A percentile compares a stretch with the other conserved stretches of the same genome.
These are phyloP conservation scores for Pao palembangensis DNA, from an alignment of 2,113 vertebrate genomes.

Conservation along the genomic window DNA sequence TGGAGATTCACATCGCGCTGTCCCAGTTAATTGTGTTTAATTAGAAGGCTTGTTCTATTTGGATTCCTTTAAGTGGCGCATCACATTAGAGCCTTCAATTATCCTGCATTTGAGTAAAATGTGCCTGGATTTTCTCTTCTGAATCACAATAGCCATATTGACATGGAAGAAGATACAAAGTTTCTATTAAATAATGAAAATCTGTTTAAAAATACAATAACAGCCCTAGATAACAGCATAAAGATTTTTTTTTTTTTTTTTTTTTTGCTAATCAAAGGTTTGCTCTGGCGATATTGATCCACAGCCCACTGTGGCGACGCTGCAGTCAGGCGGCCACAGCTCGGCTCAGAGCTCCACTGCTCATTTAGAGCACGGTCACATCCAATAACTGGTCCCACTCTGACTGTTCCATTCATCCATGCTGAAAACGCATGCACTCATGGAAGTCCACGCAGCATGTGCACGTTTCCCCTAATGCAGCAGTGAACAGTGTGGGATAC, in stretches of 20 bases:
- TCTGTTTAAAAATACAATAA: too few species aligned
- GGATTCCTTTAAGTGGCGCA: too few species aligned
- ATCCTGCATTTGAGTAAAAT: too few species aligned
- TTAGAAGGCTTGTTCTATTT: too few species aligned
- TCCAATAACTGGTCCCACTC: conserved; percentile 24
- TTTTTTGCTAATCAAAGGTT: not conserved
- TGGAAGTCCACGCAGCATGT: conserved; percentile 29
- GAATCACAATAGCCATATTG: too few species aligned
- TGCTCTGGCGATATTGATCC: conserved; percentile 32
- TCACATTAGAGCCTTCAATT: too few species aligned
- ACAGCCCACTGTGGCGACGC: not conserved
- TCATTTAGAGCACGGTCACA: conserved; percentile 30
- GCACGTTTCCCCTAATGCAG: conserved; percentile 14
- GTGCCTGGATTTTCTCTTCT: too few species aligned
- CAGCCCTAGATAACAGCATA: not conserved
- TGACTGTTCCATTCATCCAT: conserved; percentile 29
- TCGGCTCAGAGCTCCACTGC: conserved; percentile 28
- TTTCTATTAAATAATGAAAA: too few species aligned
- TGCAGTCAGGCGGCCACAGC: conserved; percentile 13
- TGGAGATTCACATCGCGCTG: too few species aligned
- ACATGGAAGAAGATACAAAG: too few species aligned
- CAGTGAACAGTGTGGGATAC: not conserved
- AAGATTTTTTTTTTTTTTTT: not conserved
- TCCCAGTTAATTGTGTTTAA: too few species aligned
- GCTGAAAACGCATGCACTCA: conserved; percentile 34